Base-by-base conservation (phyloP, 1,140 invertebrate genomes). In the Dreissena rostriformis region DNA sequence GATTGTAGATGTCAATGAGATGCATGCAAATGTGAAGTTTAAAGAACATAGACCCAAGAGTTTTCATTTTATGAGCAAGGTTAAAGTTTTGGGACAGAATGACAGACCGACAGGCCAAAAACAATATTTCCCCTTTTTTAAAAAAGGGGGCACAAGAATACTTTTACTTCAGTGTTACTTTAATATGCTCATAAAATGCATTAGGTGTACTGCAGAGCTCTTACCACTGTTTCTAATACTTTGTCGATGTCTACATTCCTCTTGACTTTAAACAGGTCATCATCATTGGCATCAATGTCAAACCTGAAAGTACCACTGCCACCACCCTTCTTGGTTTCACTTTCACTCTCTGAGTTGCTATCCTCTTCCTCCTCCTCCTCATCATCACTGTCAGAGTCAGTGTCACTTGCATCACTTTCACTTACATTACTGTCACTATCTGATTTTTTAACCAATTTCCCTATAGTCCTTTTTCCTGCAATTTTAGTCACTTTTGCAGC, bases 251-350 rank as follows among this genome's bases (percentile, higher is more conserved):
- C 61, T 22, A 77, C 85, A 88, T 93, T 94, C 65, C 95, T 94
- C 93, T 96, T 97, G 0, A 96, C 92, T 91, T 94, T 94, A 66
- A 89, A 88, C 39, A 96, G 93, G 74, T 96, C 95, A 88, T 95
- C 95, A 85, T 95, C 95, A 84, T 95, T 95, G 87, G 95, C 95
- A 68, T 87, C 82, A 22, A 87, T 75, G 84, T 85, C 52, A 85
- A 89, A 89, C 55, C 57, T 80, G 22, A 77, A 85, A 83, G 11
- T 68, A 53, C 67, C 68, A 68, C 17, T 65, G 29, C 17, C 26
- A 52, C 29, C 17, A 53, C 24, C 55, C 73, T 65, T 76, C 17
- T 7, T 67, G 73, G 4, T 12, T n/a, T 66, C n/a, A 49, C 61
- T 17, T 29, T 76, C 65, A 75, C 66, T 71, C 4, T 75, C 51